Conservation (phyloP, 2,797 vertebrate species). For the Acanthurus tractus region DNA sequence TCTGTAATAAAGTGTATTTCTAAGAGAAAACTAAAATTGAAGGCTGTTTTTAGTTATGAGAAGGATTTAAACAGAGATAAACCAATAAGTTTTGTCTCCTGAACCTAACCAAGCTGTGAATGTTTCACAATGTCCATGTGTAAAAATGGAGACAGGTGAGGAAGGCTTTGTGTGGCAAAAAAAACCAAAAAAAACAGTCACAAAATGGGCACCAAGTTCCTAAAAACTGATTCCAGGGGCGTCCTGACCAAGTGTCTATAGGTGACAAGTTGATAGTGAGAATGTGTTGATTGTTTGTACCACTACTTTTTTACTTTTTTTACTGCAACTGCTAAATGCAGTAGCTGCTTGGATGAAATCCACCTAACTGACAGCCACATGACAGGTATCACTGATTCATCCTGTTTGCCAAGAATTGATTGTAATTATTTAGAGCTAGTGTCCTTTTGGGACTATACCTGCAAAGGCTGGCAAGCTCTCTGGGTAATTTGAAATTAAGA, state of each 20-base stretch:
- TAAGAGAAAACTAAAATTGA: background rate
- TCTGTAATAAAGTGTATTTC: background rate
- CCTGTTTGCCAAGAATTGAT: constrained; percentile 45
- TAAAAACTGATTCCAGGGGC: too few relatives aligned
- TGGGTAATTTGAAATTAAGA: constrained; percentile 39
- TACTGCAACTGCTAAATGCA: constrained; percentile 48
- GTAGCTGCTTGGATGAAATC: constrained; percentile 67
- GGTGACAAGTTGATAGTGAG: too few relatives aligned
- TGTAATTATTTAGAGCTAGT: constrained; percentile 63
- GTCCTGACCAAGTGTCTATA: too few relatives aligned
- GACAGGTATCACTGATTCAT: constrained; percentile 61
- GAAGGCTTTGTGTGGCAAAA: too few relatives aligned
- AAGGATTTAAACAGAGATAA: background rate
- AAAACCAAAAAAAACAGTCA: too few relatives aligned
- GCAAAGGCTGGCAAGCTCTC: constrained; percentile 40
- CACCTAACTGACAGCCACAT: constrained; percentile 52
- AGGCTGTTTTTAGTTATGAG: background rate
- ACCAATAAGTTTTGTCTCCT: too few relatives aligned
- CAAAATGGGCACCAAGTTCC: too few relatives aligned
- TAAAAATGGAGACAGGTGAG: too few relatives aligned
- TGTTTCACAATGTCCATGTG: too few relatives aligned
- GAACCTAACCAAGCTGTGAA: too few relatives aligned
- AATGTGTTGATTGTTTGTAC: constrained; percentile 20
- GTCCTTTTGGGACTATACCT: constrained; percentile 51
- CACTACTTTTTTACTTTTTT: too few relatives aligned